phyloP scores from a whole-genome alignment of 1,140 invertebrate genomes.

The Tetramorium parvispinum region DNA sequence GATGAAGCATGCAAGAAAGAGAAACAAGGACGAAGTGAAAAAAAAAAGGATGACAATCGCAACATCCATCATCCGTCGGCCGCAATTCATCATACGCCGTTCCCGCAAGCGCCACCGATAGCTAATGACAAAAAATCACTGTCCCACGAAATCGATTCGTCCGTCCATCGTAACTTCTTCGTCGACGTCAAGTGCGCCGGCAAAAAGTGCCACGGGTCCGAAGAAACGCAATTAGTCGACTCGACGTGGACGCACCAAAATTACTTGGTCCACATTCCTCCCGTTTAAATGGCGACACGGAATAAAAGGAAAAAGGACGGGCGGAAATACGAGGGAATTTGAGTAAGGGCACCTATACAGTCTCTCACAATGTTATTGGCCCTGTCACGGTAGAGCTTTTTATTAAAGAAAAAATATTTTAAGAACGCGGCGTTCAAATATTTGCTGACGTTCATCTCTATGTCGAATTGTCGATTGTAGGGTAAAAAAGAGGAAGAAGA shows the following conservation, averaged over 20 bases:
- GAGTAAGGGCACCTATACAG: neutral
- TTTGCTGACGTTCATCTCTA: neutral
- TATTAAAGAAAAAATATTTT: slow-evolving; percentile 25
- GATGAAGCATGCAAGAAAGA: neutral
- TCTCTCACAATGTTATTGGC: neutral
- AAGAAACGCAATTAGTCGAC: slow-evolving; percentile 53
- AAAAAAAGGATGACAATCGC: neutral
- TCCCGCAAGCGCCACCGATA: slow-evolving; percentile 3
- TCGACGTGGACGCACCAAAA: slow-evolving; percentile 34
- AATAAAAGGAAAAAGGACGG: neutral
- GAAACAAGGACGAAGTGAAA: neutral
- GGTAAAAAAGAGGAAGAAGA: neutral
- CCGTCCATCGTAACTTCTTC: slow-evolving; percentile 23
- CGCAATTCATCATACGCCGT: slow-evolving; percentile 51
- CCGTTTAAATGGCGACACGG: neutral
- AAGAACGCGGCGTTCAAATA: slow-evolving; percentile 1
- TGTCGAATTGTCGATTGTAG: neutral
- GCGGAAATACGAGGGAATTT: neutral
- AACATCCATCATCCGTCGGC: slow-evolving; percentile 49
- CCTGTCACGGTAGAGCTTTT: neutral
- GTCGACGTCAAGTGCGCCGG: neutral
- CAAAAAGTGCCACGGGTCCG: slow-evolving; percentile 11
- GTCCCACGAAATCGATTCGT: slow-evolving; percentile 46
- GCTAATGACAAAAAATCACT: slow-evolving; percentile 53
- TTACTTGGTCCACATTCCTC: slow-evolving; percentile 20